Evolutionary conservation across 2,797 vertebrate species (phyloP).

Genomic region (Tenualosa thibaudeaui): DNA sequence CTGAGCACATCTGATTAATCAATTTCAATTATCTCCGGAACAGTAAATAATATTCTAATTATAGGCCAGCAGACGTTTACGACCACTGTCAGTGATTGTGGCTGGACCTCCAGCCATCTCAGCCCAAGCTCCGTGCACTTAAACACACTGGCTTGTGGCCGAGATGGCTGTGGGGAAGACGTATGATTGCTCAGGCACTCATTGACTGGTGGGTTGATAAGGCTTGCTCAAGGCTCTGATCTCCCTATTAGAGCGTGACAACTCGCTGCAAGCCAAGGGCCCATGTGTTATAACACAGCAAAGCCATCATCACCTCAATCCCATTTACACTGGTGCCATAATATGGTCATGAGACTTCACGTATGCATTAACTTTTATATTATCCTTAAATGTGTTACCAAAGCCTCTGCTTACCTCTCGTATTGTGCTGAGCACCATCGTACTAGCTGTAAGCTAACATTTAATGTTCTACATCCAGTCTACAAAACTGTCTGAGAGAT

Average conservation of each 20-base stretch:
- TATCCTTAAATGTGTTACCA: background rate
- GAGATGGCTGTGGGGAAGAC: background rate
- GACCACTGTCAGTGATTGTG: background rate
- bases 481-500: background rate
- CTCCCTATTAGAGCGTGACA: background rate
- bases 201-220: background rate
- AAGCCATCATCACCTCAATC: background rate
- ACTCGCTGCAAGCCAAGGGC: background rate
- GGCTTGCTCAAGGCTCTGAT: background rate
- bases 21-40: slow-evolving; percentile 70
- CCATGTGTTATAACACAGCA: background rate
- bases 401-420: background rate
- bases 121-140: background rate
- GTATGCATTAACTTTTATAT: background rate
- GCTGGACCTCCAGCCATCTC: background rate
- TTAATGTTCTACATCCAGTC: background rate
- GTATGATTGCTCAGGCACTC: background rate
- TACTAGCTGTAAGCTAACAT: background rate
- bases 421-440: background rate
- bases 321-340: background rate
- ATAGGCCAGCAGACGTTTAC: slow-evolving; percentile 57
- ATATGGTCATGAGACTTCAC: background rate
- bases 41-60: slow-evolving; percentile 75
- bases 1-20: slow-evolving; percentile 65
- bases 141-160: background rate